These are phyloP conservation scores for Spodoptera litura DNA, from an alignment of 1,140 invertebrate species.

Conservation along the genomic window DNA sequence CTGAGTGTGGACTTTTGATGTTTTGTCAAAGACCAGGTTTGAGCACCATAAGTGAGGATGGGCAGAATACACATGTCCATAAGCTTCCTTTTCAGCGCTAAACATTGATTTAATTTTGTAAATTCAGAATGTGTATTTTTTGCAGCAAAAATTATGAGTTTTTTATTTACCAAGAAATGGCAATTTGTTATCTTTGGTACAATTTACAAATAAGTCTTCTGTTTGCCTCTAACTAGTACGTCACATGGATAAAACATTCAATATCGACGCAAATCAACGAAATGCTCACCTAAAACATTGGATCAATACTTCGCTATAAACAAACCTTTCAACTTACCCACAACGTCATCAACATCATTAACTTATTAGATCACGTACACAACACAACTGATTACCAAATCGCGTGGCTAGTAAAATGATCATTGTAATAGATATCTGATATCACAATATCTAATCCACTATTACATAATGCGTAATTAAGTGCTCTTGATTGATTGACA, in stretches of 20 bases:
- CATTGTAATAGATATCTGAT: background rate
- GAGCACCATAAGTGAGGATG: no score
- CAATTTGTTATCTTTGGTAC: no score
- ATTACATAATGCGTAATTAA: background rate
- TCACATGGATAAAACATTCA: background rate
- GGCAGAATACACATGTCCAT: no score
- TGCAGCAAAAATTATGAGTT: no score
- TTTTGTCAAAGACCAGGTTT: no score
- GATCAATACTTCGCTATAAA: background rate
- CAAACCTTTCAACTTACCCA: background rate
- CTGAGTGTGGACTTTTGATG: no score
- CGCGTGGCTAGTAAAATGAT: conserved; percentile 6
- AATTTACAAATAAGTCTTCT: no score
- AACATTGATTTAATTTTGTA: no score
- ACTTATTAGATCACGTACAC: conserved; percentile 7
- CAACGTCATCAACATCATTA: conserved; percentile 18
- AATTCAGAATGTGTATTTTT: no score
- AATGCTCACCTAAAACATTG: background rate
- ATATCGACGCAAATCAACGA: background rate
- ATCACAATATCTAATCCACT: background rate
- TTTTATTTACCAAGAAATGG: no score
- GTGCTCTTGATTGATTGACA: background rate
- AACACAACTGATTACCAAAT: background rate
- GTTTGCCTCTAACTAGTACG: no score
- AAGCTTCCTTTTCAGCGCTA: no score